A percentile compares a stretch with the other conserved stretches of the same genome.
phyloP scores from a whole-genome alignment of 2,113 vertebrate species.

The Cottus gobio region DNA sequence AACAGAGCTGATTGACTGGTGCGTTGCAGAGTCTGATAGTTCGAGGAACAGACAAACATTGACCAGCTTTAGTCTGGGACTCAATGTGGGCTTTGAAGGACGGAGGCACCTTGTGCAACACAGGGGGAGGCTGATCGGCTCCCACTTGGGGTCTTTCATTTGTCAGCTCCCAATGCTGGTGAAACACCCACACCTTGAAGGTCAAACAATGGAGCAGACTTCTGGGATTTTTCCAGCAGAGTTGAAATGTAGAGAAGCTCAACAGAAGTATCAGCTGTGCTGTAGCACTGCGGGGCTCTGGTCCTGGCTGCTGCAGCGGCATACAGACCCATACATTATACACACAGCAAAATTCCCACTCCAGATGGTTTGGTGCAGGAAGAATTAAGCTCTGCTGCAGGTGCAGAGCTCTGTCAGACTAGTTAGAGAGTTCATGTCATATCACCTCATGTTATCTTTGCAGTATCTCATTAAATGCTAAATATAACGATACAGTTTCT shows the following conservation, averaged over 20 bases:
- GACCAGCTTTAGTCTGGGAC: constrained; percentile 39
- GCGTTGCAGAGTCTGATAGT: constrained; percentile 34
- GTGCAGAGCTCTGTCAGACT: constrained; percentile 38
- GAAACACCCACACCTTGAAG: constrained; percentile 72
- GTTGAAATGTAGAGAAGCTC: constrained; percentile 29
- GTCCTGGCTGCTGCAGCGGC: constrained; percentile 50
- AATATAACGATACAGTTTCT: constrained; percentile 24
- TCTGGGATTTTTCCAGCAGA: constrained; percentile 47
- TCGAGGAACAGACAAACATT: constrained; percentile 50
- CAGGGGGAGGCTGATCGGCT: constrained; percentile 50
- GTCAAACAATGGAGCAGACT: constrained; percentile 67
- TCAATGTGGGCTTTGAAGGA: constrained; percentile 71
- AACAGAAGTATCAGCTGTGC: constrained; percentile 55
- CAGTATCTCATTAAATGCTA: constrained; percentile 20
- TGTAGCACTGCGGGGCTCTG: constrained; percentile 53
- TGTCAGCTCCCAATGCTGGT: constrained; percentile 71
- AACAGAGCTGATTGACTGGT: constrained; percentile 59
- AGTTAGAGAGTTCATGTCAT: constrained; percentile 31
- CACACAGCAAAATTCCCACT: constrained; percentile 61
- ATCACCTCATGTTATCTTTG: constrained; percentile 28
- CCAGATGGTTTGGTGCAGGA: constrained; percentile 74
- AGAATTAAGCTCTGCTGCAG: constrained; percentile 54
- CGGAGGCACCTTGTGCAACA: constrained; percentile 64
- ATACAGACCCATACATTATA: constrained; percentile 56
- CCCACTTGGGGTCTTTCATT: constrained; percentile 63